A percentile compares a stretch with the other conserved stretches of the same genome.
Evolutionary conservation across 1,140 invertebrate genomes (phyloP).

Genomic region (Leptopilina clavipes): DNA sequence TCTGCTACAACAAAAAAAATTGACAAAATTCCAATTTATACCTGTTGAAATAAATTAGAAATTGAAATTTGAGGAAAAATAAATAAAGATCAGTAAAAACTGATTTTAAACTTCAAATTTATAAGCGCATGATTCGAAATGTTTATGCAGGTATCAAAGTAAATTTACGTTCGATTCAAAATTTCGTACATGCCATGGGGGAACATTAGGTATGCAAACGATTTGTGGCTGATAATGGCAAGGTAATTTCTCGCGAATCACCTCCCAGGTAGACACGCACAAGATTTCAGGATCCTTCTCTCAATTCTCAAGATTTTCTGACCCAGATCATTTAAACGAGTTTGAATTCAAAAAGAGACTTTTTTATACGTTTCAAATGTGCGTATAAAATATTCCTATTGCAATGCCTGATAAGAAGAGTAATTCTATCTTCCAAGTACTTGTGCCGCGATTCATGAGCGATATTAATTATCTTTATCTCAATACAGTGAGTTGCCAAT

Average conservation of each 20-base stretch:
- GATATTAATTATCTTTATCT: constrained; percentile 24
- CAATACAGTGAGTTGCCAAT: neutral
- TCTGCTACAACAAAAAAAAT: no score
- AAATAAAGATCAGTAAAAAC: no score
- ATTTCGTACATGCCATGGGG: constrained; percentile 10
- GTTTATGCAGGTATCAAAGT: neutral
- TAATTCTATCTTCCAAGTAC: neutral
- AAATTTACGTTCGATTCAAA: constrained; percentile 7
- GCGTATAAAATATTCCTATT: neutral
- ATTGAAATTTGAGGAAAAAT: no score
- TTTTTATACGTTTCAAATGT: neutral
- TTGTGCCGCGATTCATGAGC: neutral
- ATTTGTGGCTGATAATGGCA: neutral
- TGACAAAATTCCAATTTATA: no score
- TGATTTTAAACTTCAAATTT: no score
- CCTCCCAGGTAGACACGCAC: constrained; percentile 13
- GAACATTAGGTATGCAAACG: constrained; percentile 15
- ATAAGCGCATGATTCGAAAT: neutral
- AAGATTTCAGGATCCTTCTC: neutral
- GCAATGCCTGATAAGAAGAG: constrained; percentile 7
- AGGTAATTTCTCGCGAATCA: constrained; percentile 11
- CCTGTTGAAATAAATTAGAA: no score
- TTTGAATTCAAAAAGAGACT: neutral
- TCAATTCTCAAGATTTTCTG: constrained; percentile 22
- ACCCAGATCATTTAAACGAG: neutral